Conservation (phyloP, 2,888 invertebrate genomes). For the Drosophila aldrichi region DNA sequence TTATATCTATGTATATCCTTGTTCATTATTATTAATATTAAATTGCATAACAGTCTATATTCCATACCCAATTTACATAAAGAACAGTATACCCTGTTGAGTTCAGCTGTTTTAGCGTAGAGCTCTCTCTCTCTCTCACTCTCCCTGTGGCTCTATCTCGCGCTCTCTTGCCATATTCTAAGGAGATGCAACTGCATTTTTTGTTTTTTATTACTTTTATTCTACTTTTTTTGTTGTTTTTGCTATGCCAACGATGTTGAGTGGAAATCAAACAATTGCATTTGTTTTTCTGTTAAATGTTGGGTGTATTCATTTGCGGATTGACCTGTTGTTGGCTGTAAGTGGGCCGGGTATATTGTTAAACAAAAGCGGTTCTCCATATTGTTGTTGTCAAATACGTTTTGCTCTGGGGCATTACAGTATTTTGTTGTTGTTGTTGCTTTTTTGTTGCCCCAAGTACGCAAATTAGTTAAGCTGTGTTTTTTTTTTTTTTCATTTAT, state of each 20-base stretch:
- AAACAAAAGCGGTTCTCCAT: not conserved
- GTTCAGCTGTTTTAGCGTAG: no score
- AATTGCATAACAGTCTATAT: no score
- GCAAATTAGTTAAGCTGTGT: constrained; percentile 56
- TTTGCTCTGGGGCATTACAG: constrained; percentile 15
- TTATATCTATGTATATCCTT: no score
- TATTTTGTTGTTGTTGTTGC: constrained; percentile 1
- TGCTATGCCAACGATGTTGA: constrained; percentile 7
- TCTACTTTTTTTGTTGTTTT: not conserved
- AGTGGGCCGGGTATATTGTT: not conserved
- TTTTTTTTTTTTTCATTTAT: constrained; percentile 39
- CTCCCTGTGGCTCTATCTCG: not conserved
- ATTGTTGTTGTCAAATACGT: constrained; percentile 3
- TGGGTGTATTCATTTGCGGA: constrained; percentile 12
- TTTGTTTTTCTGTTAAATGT: not conserved
- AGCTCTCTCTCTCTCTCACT: not conserved
- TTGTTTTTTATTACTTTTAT: not conserved
- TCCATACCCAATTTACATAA: no score
- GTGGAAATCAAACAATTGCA: constrained; percentile 11
- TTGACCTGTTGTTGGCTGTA: constrained; percentile 13
- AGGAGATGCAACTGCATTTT: not conserved
- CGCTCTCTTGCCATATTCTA: not conserved
- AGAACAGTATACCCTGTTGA: no score
- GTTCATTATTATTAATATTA: no score
- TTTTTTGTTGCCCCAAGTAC: constrained; percentile 19